phyloP scores from a whole-genome alignment of 2,113 vertebrate species.

The Gnathochromis pfefferi region DNA sequence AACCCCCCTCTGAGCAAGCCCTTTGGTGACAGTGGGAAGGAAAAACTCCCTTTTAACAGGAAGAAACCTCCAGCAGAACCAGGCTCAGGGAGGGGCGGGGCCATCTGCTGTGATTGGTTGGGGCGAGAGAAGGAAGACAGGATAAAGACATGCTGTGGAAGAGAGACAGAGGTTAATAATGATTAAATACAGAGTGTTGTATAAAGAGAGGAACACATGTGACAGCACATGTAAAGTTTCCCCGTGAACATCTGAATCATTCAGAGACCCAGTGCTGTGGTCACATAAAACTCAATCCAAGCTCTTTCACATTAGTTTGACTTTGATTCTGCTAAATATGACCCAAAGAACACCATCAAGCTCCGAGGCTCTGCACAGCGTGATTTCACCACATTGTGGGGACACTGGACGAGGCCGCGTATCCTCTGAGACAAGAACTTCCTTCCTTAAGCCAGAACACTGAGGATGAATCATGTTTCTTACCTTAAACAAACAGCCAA shows the following conservation, averaged over 20 bases:
- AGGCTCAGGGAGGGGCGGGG: not conserved
- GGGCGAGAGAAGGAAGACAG: not conserved
- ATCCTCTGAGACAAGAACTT: not conserved
- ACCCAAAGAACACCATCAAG: not conserved
- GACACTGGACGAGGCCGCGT: not conserved
- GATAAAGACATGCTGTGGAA: not conserved
- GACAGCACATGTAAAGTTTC: not conserved
- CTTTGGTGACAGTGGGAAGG: not conserved
- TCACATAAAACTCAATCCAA: not conserved
- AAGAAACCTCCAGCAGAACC: rapidly evolving
- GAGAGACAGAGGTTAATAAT: rapidly evolving
- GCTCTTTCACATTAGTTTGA: not conserved
- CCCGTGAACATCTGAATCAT: not conserved
- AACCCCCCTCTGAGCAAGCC: rapidly evolving
- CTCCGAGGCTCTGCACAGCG: not conserved
- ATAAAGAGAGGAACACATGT: not conserved
- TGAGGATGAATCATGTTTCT: not conserved
- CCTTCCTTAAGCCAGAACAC: not conserved
- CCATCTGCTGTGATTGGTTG: not conserved
- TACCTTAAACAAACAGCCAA: not conserved
- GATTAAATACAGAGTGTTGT: not conserved
- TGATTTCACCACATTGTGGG: not conserved
- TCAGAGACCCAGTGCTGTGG: not conserved
- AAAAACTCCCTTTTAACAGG: not conserved
- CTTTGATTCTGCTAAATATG: not conserved